These are phyloP conservation scores for Aramus guarauna DNA, from an alignment of 2,113 vertebrate species.

Conservation along the genomic window DNA sequence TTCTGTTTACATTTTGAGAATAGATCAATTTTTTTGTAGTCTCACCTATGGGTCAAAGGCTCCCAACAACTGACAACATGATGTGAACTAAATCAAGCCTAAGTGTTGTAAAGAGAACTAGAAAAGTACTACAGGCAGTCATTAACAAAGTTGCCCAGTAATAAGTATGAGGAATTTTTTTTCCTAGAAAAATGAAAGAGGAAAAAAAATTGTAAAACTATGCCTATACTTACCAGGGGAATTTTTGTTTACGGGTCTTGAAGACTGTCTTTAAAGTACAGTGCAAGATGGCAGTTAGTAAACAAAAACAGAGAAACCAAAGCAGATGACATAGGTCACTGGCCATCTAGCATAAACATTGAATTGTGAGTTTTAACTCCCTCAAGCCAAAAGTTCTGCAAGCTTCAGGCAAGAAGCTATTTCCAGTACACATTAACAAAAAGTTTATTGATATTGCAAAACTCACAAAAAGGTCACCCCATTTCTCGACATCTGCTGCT, in stretches of 20 bases:
- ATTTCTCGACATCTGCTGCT: background rate
- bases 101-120: background rate
- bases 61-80: background rate
- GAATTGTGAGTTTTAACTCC: background rate
- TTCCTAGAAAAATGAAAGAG: background rate
- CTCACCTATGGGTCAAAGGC: background rate
- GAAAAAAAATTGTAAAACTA: background rate
- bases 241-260: background rate
- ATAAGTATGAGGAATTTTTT: background rate
- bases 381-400: background rate
- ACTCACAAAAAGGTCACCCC: background rate
- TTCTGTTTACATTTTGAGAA: background rate
- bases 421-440: background rate
- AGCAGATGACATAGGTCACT: background rate
- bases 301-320: background rate
- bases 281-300: background rate
- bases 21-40: background rate
- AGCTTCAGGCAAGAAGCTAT: background rate
- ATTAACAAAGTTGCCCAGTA: background rate
- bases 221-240: background rate
- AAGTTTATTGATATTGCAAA: background rate
- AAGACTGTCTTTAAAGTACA: background rate
- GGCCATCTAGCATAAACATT: background rate
- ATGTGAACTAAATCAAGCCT: background rate
- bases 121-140: background rate